A percentile compares a stretch with the other conserved stretches of the same genome.
phyloP scores from a whole-genome alignment of 1,140 invertebrate species.

The Drosophila oshimai region DNA sequence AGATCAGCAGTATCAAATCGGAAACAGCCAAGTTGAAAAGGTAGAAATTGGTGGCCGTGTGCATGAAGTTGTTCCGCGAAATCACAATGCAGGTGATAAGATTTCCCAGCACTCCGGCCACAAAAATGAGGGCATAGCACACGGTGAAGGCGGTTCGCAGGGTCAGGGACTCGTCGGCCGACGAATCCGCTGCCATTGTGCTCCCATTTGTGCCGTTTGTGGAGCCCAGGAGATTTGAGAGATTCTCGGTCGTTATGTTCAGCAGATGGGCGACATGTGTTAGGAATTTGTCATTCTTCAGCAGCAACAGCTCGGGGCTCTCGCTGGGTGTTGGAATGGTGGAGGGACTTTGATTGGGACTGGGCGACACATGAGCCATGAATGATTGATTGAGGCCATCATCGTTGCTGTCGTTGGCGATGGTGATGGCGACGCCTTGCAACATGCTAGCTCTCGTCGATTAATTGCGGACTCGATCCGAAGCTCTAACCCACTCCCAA shows the following conservation, averaged over 20 bases:
- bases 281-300: slow-evolving; percentile 70
- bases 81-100: slow-evolving; percentile 93
- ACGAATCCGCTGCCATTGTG: slow-evolving; percentile 15
- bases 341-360: slow-evolving; percentile 14
- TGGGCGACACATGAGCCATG: slow-evolving; percentile 61
- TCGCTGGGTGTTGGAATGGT: not conserved
- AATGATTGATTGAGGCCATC: slow-evolving; percentile 75
- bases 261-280: slow-evolving; percentile 75
- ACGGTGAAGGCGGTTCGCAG: slow-evolving; percentile 87
- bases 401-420: slow-evolving; percentile 47
- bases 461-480: slow-evolving; percentile 55
- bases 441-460: slow-evolving; percentile 63
- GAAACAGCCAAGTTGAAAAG: slow-evolving; percentile 93
- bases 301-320: slow-evolving; percentile 60
- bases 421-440: slow-evolving; percentile 38
- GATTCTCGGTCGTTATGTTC: slow-evolving; percentile 75
- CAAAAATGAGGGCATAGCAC: slow-evolving; percentile 89
- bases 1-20: slow-evolving; percentile 90
- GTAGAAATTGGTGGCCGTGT: slow-evolving; percentile 92
- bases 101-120: slow-evolving; percentile 92
- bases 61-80: slow-evolving; percentile 89
- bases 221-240: slow-evolving; percentile 62
- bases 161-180: slow-evolving; percentile 83
- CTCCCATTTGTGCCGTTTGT: slow-evolving; percentile 44
- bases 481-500: not conserved